phyloP scores from a whole-genome alignment of 2,888 invertebrate genomes.

The Taenaris catops region DNA sequence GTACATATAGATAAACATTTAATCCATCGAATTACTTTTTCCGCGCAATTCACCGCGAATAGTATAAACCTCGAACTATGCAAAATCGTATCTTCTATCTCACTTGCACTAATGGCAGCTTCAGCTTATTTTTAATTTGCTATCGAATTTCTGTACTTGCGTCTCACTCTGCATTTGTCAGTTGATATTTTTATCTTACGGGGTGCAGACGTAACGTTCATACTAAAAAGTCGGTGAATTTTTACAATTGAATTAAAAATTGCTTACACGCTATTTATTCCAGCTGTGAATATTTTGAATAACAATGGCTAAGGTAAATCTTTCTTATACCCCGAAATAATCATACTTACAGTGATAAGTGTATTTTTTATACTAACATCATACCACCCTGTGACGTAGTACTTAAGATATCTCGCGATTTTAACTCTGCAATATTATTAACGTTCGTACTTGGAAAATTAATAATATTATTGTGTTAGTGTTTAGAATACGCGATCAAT shows the following conservation, averaged over 20 bases:
- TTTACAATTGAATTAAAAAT: constrained; percentile 47
- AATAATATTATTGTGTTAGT: too few species aligned
- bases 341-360: not conserved
- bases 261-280: constrained; percentile 11
- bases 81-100: constrained; percentile 30
- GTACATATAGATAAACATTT: too few species aligned
- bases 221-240: constrained; percentile 41
- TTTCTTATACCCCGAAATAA: not conserved
- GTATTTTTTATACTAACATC: constrained; percentile 27
- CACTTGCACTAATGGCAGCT: constrained; percentile 33
- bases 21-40: too few species aligned
- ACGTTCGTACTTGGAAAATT: too few species aligned
- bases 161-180: constrained; percentile 37
- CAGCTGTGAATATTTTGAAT: constrained; percentile 23
- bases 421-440: constrained; percentile 1
- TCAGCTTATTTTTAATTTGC: constrained; percentile 34
- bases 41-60: too few species aligned
- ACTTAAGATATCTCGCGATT: constrained; percentile 6
- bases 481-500: too few species aligned
- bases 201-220: constrained; percentile 40
- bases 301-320: constrained; percentile 67
- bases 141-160: constrained; percentile 61
- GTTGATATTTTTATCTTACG: constrained; percentile 63
- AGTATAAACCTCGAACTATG: constrained; percentile 28
- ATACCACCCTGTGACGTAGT: constrained; percentile 53